Evolutionary conservation across 1,140 invertebrate species (phyloP).

Genomic region (Ceratosolen fusciceps): DNA sequence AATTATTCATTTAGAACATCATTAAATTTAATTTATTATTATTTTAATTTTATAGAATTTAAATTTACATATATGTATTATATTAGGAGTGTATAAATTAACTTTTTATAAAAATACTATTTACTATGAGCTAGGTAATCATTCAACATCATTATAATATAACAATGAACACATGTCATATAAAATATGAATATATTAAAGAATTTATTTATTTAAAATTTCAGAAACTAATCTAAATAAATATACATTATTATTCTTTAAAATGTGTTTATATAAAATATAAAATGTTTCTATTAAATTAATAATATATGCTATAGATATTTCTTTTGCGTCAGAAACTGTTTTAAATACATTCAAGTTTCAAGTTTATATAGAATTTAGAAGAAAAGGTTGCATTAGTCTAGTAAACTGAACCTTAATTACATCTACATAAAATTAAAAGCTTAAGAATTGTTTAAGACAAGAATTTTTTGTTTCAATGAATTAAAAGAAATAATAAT

Average conservation of each 20-base stretch:
- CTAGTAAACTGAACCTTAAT: background rate
- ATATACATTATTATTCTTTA: background rate
- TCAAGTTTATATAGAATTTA: no score
- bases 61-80: background rate
- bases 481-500: constrained; percentile 40
- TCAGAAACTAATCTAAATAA: background rate
- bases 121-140: constrained; percentile 69
- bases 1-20: no score
- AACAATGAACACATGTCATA: constrained; percentile 46
- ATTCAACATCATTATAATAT: constrained; percentile 65
- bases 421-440: background rate
- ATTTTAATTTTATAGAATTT: background rate
- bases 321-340: no score
- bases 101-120: constrained; percentile 57
- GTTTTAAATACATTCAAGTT: no score
- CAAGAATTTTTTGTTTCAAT: constrained; percentile 34
- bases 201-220: constrained; percentile 7
- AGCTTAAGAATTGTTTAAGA: constrained; percentile 17
- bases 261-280: background rate
- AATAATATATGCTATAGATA: background rate
- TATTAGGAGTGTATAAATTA: background rate
- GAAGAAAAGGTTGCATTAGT: no score
- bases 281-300: background rate
- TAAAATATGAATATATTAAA: constrained; percentile 55
- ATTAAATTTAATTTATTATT: no score